phyloP scores from a whole-genome alignment of 64 coral and sea anemone genomes.

The Platygyra sinensis region DNA sequence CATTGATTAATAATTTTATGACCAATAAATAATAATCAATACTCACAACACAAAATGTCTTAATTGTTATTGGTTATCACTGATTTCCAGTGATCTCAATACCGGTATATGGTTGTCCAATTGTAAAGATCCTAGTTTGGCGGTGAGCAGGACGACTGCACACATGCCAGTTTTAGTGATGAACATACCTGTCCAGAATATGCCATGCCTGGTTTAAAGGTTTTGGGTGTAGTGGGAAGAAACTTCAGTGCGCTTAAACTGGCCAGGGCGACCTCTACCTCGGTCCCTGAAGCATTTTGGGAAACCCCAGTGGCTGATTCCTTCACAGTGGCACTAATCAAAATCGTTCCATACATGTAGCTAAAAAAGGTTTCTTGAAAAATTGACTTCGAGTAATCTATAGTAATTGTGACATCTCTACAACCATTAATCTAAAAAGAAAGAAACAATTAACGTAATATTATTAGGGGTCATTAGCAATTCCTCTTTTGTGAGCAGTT shows the following conservation, averaged over 20 bases:
- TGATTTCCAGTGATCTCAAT: too few relatives aligned
- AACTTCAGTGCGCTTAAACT: constrained; percentile 50
- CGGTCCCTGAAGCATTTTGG: constrained; percentile 56
- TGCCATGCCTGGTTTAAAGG: constrained; percentile 74
- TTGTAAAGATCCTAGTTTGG: too few relatives aligned
- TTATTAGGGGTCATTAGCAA: too few relatives aligned
- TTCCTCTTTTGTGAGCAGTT: too few relatives aligned
- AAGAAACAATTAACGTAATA: neutral
- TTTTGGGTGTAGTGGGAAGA: constrained; percentile 33
- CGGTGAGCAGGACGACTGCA: too few relatives aligned
- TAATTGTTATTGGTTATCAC: too few relatives aligned
- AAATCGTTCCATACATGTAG: constrained; percentile 2
- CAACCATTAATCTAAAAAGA: constrained; percentile 75
- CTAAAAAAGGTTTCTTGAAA: neutral
- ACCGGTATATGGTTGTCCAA: too few relatives aligned
- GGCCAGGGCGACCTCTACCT: constrained; percentile 31
- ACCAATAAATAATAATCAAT: too few relatives aligned
- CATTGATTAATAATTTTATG: too few relatives aligned
- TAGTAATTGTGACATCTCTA: constrained; percentile 46
- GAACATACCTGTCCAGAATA: constrained; percentile 68
- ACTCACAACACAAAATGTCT: too few relatives aligned
- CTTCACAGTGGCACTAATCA: constrained; percentile 61
- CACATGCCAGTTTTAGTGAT: too few relatives aligned
- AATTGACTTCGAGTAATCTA: neutral
- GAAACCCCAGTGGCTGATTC: constrained; percentile 75